Percentiles rank a stretch among this genome's conserved stretches.
phyloP scores from a whole-genome alignment of 2,888 invertebrate species.

The Alcis repandata region DNA sequence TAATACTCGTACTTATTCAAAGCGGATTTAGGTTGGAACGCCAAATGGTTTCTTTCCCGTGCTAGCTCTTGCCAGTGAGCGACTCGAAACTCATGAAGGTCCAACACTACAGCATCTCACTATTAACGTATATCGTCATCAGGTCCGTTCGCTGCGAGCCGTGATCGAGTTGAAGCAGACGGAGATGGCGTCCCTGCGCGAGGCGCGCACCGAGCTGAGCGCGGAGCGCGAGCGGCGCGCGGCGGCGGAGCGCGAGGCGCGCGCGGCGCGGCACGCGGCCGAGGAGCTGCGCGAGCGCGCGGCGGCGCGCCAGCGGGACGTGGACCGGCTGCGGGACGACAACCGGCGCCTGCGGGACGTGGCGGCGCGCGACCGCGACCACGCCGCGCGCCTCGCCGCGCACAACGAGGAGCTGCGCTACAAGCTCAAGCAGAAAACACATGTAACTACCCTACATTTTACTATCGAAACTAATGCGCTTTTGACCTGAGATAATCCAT shows the following conservation, averaged over 20 bases:
- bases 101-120: too few relatives aligned
- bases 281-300: constrained; percentile 95
- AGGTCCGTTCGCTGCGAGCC: constrained; percentile 91
- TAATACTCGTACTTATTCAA: too few relatives aligned
- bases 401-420: constrained; percentile 96
- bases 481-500: too few relatives aligned
- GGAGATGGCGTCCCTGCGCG: constrained; percentile 92
- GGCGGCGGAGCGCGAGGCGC: constrained; percentile 90
- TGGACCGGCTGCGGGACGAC: constrained; percentile 85
- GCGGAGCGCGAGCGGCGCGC: constrained; percentile 92
- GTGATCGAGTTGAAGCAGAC: constrained; percentile 96
- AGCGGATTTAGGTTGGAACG: too few relatives aligned
- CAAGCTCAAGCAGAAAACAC: constrained; percentile 93
- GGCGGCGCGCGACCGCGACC: constrained; percentile 91
- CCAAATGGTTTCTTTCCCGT: too few relatives aligned
- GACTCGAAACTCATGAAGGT: too few relatives aligned
- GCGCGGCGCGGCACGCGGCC: constrained; percentile 92
- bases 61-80: too few relatives aligned
- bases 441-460: constrained; percentile 86
- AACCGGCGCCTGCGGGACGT: constrained; percentile 91
- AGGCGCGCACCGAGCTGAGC: constrained; percentile 89
- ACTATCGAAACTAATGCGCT: too few relatives aligned
- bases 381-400: constrained; percentile 91
- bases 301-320: constrained; percentile 91
- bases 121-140: not conserved